A percentile compares a stretch with the other conserved stretches of the same genome.
Evolutionary conservation across 2,797 vertebrate genomes (phyloP).

Genomic region (Rhadinocentrus ornatus): DNA sequence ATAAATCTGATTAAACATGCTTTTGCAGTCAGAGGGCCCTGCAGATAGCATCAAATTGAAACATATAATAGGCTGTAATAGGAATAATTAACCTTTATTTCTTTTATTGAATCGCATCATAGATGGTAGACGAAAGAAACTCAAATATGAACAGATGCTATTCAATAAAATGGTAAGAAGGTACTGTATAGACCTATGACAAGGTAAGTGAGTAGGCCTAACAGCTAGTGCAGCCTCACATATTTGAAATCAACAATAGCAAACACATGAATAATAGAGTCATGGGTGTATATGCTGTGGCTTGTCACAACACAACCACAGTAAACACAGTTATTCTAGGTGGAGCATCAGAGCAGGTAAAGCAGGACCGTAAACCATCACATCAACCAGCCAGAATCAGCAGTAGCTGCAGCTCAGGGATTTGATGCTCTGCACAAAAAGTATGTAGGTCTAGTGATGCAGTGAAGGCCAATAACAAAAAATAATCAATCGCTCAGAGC

Average conservation of each 20-base stretch:
- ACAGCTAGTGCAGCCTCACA: slow-evolving; percentile 55
- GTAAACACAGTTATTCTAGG: background rate
- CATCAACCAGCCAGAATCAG: slow-evolving; percentile 18
- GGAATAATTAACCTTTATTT: background rate
- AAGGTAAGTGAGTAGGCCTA: background rate
- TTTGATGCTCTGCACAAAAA: slow-evolving; percentile 10
- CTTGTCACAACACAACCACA: slow-evolving; percentile 14
- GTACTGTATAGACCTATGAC: slow-evolving; percentile 46
- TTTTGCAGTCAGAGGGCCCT: background rate
- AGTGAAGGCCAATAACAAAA: slow-evolving; percentile 21
- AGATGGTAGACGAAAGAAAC: background rate
- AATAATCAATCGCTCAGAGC: slow-evolving; percentile 47
- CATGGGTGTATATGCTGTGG: background rate
- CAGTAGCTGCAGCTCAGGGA: slow-evolving; percentile 17
- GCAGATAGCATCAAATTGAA: background rate
- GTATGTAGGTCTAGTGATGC: slow-evolving; percentile 28
- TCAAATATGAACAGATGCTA: slow-evolving; percentile 19
- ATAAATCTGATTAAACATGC: background rate
- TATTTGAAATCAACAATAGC: background rate
- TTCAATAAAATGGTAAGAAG: slow-evolving; percentile 29
- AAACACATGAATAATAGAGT: background rate
- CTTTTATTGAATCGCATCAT: background rate
- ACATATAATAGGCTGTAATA: background rate
- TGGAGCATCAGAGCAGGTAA: slow-evolving; percentile 18
- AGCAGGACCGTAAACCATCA: slow-evolving; percentile 19